These are phyloP conservation scores for Thalpophila matura DNA, from an alignment of 2,888 invertebrate species.

Conservation along the genomic window DNA sequence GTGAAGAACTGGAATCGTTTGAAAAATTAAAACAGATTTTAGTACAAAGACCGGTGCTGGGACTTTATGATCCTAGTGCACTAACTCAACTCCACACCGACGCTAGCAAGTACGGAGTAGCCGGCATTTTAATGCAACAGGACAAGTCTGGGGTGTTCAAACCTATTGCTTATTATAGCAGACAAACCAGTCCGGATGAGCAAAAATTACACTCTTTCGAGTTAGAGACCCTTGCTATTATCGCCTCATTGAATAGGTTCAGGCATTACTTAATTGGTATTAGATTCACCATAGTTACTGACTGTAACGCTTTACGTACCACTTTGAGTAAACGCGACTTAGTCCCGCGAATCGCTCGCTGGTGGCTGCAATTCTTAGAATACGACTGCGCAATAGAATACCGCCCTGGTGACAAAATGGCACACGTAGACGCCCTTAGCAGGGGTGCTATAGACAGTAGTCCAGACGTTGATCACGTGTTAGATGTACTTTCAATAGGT, in stretches of 20 bases:
- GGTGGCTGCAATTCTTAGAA: constrained; percentile 64
- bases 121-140: constrained; percentile 8
- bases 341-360: constrained; percentile 61
- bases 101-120: constrained; percentile 9
- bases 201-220: constrained; percentile 53
- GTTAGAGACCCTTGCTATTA: constrained; percentile 55
- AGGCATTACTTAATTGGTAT: constrained; percentile 38
- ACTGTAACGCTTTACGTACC: constrained; percentile 1
- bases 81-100: constrained; percentile 13
- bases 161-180: constrained; percentile 8
- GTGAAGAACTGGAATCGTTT: background rate
- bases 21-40: background rate
- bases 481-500: background rate
- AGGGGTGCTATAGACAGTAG: constrained; percentile 35
- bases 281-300: background rate
- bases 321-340: constrained; percentile 9
- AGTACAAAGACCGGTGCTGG: constrained; percentile 2
- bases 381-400: constrained; percentile 66
- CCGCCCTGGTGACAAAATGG: constrained; percentile 55
- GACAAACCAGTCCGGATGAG: constrained; percentile 20
- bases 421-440: constrained; percentile 66
- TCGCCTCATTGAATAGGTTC: constrained; percentile 47
- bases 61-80: background rate
- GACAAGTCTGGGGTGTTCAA: background rate
- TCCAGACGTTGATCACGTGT: background rate